phyloP scores from a whole-genome alignment of 2,113 vertebrate species.

The Plecotus auritus region DNA sequence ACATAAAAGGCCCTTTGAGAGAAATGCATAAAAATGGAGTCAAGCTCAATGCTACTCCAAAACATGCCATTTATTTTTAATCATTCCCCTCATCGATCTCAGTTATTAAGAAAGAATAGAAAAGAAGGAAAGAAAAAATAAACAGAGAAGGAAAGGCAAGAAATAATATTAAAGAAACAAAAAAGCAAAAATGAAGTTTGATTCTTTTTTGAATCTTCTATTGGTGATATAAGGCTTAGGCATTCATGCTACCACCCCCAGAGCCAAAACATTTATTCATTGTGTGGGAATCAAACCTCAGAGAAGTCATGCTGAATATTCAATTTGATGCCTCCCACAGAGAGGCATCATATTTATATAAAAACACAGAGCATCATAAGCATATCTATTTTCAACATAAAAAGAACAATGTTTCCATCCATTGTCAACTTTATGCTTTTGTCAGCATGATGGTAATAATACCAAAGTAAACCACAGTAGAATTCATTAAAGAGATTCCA shows the following conservation, averaged over 20 bases:
- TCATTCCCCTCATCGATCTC: neutral
- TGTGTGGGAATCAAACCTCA: slow-evolving; percentile 4
- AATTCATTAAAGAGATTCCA: neutral
- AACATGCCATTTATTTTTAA: neutral
- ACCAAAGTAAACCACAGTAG: neutral
- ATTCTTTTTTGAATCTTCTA: neutral
- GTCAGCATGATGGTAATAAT: neutral
- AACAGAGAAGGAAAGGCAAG: neutral
- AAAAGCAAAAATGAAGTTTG: neutral
- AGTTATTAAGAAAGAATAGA: neutral
- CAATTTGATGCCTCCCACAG: neutral
- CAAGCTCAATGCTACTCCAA: slow-evolving; percentile 49
- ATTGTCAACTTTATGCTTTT: neutral
- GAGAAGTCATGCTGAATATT: slow-evolving; percentile 5
- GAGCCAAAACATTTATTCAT: neutral
- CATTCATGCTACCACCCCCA: neutral
- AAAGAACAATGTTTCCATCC: neutral
- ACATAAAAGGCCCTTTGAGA: slow-evolving; percentile 50
- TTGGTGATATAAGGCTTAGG: neutral
- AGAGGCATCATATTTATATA: neutral
- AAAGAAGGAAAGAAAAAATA: neutral
- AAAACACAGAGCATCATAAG: neutral
- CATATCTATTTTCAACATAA: slow-evolving; percentile 10
- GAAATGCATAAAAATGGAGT: slow-evolving; percentile 14
- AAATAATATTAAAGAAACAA: neutral